These are phyloP conservation scores for Odocoileus virginianus DNA, from an alignment of 2,113 vertebrate genomes.

Conservation along the genomic window DNA sequence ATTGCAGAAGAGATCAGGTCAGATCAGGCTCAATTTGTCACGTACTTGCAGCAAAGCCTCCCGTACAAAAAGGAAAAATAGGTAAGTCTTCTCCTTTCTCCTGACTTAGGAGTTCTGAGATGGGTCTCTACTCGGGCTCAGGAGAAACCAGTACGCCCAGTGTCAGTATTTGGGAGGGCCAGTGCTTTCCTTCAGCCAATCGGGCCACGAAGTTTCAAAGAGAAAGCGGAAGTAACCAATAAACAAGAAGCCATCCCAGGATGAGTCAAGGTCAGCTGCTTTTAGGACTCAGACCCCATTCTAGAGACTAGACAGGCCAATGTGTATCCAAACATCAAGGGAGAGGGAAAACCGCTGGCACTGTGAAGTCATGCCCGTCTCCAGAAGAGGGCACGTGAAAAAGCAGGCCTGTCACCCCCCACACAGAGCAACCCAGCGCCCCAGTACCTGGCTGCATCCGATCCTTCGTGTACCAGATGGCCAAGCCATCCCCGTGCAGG, in stretches of 20 bases:
- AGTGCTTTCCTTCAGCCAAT: background rate
- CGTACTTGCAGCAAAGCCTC: background rate
- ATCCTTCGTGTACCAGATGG: constrained; percentile 97
- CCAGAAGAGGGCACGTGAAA: background rate
- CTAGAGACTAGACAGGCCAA: background rate
- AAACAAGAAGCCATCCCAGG: background rate
- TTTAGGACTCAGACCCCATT: background rate
- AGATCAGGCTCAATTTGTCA: constrained; percentile 28
- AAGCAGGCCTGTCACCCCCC: background rate
- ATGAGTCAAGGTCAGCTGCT: constrained; percentile 20
- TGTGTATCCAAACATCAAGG: background rate
- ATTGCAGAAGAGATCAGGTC: constrained; percentile 44
- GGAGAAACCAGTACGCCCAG: background rate
- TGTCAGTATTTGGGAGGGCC: background rate
- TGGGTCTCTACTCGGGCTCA: background rate
- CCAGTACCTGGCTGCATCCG: constrained; percentile 91
- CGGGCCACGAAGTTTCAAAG: background rate
- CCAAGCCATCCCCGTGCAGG: constrained; percentile 93
- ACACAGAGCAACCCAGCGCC: background rate
- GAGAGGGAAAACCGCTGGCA: background rate
- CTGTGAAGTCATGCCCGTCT: background rate
- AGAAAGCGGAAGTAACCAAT: constrained; percentile 22
- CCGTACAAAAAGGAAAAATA: background rate
- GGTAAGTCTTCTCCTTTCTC: background rate
- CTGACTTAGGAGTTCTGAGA: constrained; percentile 8